Conservation (phyloP, 2,113 vertebrate genomes). For the Speoplatyrhinus poulsoni region DNA sequence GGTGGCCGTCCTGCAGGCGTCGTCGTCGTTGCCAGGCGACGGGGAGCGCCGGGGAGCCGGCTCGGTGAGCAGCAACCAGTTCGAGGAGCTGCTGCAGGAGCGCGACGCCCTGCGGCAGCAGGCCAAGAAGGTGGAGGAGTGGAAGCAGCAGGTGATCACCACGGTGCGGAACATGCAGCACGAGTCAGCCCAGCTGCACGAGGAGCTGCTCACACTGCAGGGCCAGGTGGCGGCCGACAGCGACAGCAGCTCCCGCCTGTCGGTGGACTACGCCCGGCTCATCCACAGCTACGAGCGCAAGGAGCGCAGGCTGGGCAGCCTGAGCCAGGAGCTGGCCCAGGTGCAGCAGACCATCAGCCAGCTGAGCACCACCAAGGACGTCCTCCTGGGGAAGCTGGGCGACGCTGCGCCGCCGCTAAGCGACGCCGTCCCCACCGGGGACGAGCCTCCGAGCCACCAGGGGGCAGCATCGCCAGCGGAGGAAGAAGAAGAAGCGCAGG, state of each 20-base stretch:
- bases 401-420: slow-evolving; percentile 72
- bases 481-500: slow-evolving; percentile 36
- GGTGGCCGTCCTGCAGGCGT: slow-evolving; percentile 87
- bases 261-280: slow-evolving; percentile 88
- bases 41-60: slow-evolving; percentile 77
- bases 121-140: slow-evolving; percentile 98
- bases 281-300: slow-evolving; percentile 94
- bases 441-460: slow-evolving; percentile 7
- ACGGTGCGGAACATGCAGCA: slow-evolving; percentile 98
- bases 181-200: slow-evolving; percentile 93
- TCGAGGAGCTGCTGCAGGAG: slow-evolving; percentile 94
- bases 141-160: slow-evolving; percentile 98
- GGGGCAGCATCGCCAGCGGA: slow-evolving; percentile 16
- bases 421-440: neutral
- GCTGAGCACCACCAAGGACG: slow-evolving; percentile 87
- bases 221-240: slow-evolving; percentile 86
- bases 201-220: slow-evolving; percentile 89
- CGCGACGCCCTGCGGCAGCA: slow-evolving; percentile 92
- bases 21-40: slow-evolving; percentile 57
- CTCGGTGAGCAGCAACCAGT: slow-evolving; percentile 88
- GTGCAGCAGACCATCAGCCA: slow-evolving; percentile 91
- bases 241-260: slow-evolving; percentile 86
- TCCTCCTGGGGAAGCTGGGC: slow-evolving; percentile 88
- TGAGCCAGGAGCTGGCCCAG: slow-evolving; percentile 88
- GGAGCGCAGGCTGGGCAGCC: slow-evolving; percentile 84